These are phyloP conservation scores for Cantharis flavilabris DNA, from an alignment of 2,888 invertebrate genomes.

Conservation along the genomic window DNA sequence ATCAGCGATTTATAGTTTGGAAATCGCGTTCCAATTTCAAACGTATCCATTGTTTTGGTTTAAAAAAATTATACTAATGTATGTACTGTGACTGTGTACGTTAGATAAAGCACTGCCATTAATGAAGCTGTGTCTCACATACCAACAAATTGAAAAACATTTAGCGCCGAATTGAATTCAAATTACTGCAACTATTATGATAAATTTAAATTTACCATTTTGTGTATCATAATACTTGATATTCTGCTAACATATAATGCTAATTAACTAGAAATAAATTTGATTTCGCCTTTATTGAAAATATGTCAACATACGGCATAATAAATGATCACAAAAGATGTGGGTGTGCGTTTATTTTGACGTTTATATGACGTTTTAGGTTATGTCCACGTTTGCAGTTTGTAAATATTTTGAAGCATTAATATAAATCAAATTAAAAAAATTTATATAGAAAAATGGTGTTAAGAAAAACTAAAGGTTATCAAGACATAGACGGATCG, in stretches of 20 bases:
- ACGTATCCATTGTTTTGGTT: conserved; percentile 15
- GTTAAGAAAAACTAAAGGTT: conserved; percentile 63
- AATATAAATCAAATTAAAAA: not conserved
- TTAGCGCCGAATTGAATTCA: not conserved
- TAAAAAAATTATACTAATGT: not conserved
- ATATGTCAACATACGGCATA: not conserved
- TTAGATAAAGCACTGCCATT: not conserved
- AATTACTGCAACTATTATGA: not conserved
- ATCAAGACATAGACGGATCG: conserved; percentile 65
- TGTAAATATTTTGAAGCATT: not conserved
- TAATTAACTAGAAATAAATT: not conserved
- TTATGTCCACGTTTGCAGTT: conserved; percentile 1
- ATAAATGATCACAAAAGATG: not conserved
- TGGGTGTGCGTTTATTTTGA: not conserved
- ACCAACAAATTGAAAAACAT: not conserved
- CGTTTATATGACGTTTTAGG: not conserved
- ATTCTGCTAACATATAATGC: not conserved
- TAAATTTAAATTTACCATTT: not conserved
- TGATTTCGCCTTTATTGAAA: not conserved
- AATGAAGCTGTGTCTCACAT: not conserved
- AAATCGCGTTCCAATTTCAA: conserved; percentile 30
- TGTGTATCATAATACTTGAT: not conserved
- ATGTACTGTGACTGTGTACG: not conserved
- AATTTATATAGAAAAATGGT: conserved; percentile 36
- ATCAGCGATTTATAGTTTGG: conserved; percentile 33